Evolutionary conservation across 1,140 invertebrate species (phyloP).

Genomic region (Orchestia grillus): DNA sequence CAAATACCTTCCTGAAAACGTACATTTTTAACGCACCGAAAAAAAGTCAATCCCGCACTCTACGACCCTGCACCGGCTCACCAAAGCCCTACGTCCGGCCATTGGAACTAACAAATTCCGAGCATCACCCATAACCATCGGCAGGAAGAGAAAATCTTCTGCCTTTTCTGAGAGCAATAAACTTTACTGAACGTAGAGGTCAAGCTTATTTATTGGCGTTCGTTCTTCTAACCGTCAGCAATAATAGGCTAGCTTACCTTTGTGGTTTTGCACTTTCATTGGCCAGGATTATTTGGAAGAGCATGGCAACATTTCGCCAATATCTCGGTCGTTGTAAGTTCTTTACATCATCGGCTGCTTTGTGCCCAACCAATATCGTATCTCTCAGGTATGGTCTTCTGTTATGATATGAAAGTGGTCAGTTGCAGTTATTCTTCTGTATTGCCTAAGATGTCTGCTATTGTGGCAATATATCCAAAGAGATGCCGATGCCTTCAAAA

Average conservation of each 20-base stretch:
- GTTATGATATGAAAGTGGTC: not conserved
- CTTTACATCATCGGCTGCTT: not conserved
- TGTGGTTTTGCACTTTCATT: not conserved
- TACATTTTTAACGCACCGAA: not conserved
- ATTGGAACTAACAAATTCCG: constrained; percentile 23
- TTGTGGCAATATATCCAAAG: not conserved
- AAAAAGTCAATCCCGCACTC: not conserved
- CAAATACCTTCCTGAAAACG: not conserved
- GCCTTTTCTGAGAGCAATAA: not conserved
- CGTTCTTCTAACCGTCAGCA: not conserved
- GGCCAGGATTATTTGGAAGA: not conserved
- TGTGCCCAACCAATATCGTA: not conserved
- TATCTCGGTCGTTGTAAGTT: not conserved
- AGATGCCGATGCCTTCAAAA: not conserved
- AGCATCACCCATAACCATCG: not conserved
- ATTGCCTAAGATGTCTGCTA: not conserved
- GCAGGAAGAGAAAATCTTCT: not conserved
- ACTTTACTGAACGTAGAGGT: constrained; percentile 28
- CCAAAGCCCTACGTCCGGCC: not conserved
- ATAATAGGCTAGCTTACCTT: not conserved
- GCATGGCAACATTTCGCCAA: not conserved
- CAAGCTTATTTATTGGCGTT: not conserved
- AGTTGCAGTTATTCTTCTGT: not conserved
- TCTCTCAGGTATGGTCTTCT: not conserved
- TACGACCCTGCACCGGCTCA: not conserved